Base-by-base conservation (phyloP, 2,113 vertebrate species). In the Spea multiplicata region DNA sequence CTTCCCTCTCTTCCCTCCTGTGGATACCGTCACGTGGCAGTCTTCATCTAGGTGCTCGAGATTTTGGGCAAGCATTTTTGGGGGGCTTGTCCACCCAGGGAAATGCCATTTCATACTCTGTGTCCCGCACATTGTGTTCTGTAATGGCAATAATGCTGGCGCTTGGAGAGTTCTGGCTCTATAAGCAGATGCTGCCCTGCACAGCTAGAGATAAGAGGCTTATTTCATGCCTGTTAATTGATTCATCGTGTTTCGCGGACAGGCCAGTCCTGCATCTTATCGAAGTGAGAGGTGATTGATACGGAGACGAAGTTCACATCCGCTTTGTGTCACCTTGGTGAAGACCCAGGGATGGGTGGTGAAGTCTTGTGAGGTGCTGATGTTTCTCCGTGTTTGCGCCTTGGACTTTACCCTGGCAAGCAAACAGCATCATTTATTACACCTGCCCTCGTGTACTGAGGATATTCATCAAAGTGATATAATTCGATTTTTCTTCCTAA, bases 171-270 rank as follows among this genome's bases (percentile, higher is more conserved):
- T 73, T 53, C 14, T 67, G 49, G 64, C 8, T 59, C 10, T 44
- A 10, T 49, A 72, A 49, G 14, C 71, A 55, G 48, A n/a, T 48
- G 52, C 77, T 73, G 61, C 72, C 50, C 77, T 80, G 77, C 71
- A 80, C 62, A 73, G 50, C 70, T 12, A 80, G 71, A 73, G 77
- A 80, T 80, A 80, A 79, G 76, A 72, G 49, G 77, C 64, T 80
- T 80, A 73, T 80, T 80, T 80, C 71, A 55, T 73, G 77, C 50
- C 53, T 67, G 52, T 57, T 17, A 80, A 80, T 80, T 80, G 77
- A 80, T 80, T 80, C 16, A 61, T 64, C 59, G 44, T 16, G 52
- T 80, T 48, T 59, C 13, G 53, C n/a, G 12, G 50, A 73, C 62
- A 59, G 45, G 62, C 17, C 70, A 72, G 59, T 49, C 53, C 64